phyloP scores from a whole-genome alignment of 2,113 vertebrate species.

The Grallaria varia region DNA sequence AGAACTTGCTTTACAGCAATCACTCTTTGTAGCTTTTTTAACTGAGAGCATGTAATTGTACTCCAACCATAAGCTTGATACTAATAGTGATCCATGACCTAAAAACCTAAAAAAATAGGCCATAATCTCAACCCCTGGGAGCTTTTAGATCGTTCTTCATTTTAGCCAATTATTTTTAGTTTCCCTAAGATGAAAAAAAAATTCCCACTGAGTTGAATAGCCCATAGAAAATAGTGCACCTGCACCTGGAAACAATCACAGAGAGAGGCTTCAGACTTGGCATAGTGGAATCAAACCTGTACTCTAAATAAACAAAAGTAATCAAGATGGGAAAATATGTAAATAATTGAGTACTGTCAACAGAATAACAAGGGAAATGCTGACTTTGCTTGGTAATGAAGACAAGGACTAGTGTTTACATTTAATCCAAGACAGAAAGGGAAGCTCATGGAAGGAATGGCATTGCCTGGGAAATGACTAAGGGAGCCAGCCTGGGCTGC shows the following conservation, averaged over 20 bases:
- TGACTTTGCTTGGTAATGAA: not conserved
- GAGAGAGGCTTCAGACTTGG: not conserved
- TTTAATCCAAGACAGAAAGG: not conserved
- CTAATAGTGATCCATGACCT: not conserved
- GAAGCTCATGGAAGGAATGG: not conserved
- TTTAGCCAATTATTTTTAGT: not conserved
- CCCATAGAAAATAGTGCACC: not conserved
- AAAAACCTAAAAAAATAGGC: not conserved
- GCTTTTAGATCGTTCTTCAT: not conserved
- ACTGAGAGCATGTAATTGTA: not conserved
- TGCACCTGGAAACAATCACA: not conserved
- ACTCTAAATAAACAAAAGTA: slow-evolving; percentile 2
- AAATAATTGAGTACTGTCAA: slow-evolving; percentile 12
- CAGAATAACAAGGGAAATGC: not conserved
- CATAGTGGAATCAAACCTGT: not conserved
- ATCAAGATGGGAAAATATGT: slow-evolving; percentile 16
- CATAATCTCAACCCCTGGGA: not conserved
- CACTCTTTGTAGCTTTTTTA: not conserved
- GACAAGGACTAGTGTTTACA: not conserved
- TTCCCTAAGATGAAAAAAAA: not conserved
- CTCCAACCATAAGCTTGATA: not conserved
- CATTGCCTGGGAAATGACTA: not conserved
- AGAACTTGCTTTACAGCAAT: not conserved
- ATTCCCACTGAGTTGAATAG: not conserved
- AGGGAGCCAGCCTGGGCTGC: not conserved